Evolutionary conservation across 2,888 invertebrate species (phyloP), one percentile per base, ranked within the genome.

Genomic region (Chydorus sphaericus): DNA sequence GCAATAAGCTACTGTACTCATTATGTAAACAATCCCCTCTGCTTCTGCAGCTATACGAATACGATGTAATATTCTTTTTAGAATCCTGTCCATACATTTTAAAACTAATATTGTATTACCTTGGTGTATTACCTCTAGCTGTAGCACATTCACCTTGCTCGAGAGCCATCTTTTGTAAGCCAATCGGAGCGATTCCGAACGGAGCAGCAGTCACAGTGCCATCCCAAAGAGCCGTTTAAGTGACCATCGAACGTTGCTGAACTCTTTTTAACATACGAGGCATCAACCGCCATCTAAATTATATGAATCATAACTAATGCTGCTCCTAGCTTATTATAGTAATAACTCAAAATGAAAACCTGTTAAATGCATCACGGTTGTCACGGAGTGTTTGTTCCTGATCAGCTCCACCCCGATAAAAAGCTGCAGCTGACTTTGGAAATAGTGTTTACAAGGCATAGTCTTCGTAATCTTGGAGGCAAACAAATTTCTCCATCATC

Each of bases 81-180:
- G 16, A 31, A 20, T 37, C 14, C 36, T n/a, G n/a, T n/a, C n/a
- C n/a, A n/a, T n/a, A n/a, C n/a, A n/a, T n/a, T n/a, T n/a, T n/a
- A n/a, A n/a, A n/a, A n/a, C n/a, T n/a, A n/a, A n/a, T n/a, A n/a
- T n/a, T n/a, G n/a, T n/a, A n/a, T n/a, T n/a, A n/a, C n/a, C n/a
- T n/a, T n/a, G n/a, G n/a, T n/a, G n/a, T n/a, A n/a, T n/a, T 23
- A 50, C 29, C 57, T 36, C 10, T 28, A 30, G 38, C 30, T 5
- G 80, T 88, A 51, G 84, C 91, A 59, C 81, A 71, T 73, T 93
- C 93, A 6, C 93, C 93, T 18, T 88, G 84, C 0, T 83, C 80
- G 72, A 91, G 87, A 0, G 91, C 91, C 85, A 93, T 82, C 64
- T 78, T 77, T 69, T 92, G 91, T 86, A 91, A 88, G 0, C 91